Conservation (phyloP, 2,797 vertebrate species). For the Tangara arthus region DNA sequence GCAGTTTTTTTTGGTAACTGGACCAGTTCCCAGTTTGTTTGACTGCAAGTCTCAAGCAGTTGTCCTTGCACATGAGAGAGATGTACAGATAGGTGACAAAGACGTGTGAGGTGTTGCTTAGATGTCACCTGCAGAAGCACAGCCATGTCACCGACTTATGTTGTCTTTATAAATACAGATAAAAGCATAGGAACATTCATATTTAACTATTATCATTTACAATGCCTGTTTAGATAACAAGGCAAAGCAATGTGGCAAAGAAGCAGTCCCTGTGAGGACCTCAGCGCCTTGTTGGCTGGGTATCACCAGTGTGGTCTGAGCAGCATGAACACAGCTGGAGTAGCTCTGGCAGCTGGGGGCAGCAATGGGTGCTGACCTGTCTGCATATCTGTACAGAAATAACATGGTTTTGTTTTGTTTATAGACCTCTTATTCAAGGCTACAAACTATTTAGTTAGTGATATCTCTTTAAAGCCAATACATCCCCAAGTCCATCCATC, state of each 20-base stretch:
- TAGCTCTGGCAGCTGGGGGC: not conserved
- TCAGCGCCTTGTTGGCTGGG: not conserved
- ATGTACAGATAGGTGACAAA: rapidly evolving
- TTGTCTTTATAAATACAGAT: not conserved
- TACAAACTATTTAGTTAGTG: not conserved
- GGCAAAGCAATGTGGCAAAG: not conserved
- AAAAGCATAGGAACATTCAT: not conserved
- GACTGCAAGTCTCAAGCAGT: not conserved
- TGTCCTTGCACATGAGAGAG: rapidly evolving
- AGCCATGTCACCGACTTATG: rapidly evolving
- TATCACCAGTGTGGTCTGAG: not conserved
- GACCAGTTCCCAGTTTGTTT: not conserved
- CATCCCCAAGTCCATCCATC: not conserved
- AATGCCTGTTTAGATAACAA: not conserved
- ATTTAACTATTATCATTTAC: not conserved
- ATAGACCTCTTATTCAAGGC: not conserved
- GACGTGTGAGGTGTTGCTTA: not conserved
- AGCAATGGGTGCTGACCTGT: not conserved
- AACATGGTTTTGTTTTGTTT: not conserved
- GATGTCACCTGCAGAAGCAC: not conserved
- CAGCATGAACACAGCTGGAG: not conserved
- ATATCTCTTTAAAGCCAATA: not conserved
- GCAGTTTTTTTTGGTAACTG: not conserved
- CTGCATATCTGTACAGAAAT: not conserved
- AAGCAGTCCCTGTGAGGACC: not conserved